Evolutionary conservation across 2,113 vertebrate species (phyloP).

Genomic region (Thalassoma bifasciatum): DNA sequence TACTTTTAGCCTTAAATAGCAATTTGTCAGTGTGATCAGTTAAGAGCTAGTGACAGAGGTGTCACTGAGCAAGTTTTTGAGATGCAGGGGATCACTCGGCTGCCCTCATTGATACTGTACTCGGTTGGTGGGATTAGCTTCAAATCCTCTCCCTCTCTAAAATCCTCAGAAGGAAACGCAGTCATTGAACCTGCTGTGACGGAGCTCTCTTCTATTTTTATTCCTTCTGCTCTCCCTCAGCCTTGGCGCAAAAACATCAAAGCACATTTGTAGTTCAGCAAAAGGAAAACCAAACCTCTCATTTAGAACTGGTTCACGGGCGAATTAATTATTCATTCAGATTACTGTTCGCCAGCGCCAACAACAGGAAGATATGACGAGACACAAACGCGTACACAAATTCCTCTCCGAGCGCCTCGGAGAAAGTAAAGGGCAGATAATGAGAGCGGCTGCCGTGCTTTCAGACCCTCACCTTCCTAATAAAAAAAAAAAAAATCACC

Average conservation of each 20-base stretch:
- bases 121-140: constrained; percentile 74
- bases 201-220: constrained; percentile 68
- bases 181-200: constrained; percentile 72
- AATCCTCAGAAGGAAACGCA: constrained; percentile 66
- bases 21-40: constrained; percentile 67
- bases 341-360: constrained; percentile 46
- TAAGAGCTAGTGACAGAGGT: constrained; percentile 62
- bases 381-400: constrained; percentile 44
- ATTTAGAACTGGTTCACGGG: constrained; percentile 65
- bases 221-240: constrained; percentile 58
- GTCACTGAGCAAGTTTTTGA: constrained; percentile 61
- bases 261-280: constrained; percentile 65
- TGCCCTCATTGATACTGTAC: constrained; percentile 76
- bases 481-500: constrained; percentile 11
- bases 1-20: constrained; percentile 43
- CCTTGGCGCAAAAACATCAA: constrained; percentile 70
- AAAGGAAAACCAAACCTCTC: constrained; percentile 60
- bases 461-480: constrained; percentile 19
- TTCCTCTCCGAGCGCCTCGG: constrained; percentile 44
- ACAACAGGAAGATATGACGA: constrained; percentile 59
- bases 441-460: constrained; percentile 34
- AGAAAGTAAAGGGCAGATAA: constrained; percentile 65
- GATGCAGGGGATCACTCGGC: constrained; percentile 56
- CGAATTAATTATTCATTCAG: constrained; percentile 76
- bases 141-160: constrained; percentile 71